These are phyloP conservation scores for Antigone vipio DNA, from an alignment of 2,113 vertebrate species.

Conservation along the genomic window DNA sequence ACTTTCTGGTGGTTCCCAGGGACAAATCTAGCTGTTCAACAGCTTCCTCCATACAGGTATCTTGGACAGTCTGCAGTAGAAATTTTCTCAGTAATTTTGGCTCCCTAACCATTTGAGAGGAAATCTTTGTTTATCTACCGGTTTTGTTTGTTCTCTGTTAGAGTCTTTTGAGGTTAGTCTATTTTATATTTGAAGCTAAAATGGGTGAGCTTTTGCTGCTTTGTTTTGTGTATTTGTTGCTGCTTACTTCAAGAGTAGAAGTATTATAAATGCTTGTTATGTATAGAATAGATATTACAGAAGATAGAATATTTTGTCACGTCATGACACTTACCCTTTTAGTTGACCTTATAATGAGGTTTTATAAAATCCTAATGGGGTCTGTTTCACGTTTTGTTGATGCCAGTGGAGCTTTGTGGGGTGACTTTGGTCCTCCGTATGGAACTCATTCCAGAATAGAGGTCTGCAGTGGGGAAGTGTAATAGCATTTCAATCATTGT, in stretches of 20 bases:
- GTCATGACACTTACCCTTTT: neutral
- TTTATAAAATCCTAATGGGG: neutral
- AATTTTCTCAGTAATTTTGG: neutral
- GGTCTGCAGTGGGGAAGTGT: neutral
- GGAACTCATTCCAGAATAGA: neutral
- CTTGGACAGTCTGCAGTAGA: neutral
- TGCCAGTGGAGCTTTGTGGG: neutral
- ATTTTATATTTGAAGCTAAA: neutral
- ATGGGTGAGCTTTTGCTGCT: neutral
- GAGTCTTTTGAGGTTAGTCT: neutral
- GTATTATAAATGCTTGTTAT: neutral
- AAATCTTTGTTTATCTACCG: neutral
- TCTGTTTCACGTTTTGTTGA: neutral
- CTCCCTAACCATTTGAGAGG: neutral
- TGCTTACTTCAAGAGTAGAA: neutral
- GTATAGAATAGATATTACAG: neutral
- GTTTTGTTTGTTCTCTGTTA: neutral
- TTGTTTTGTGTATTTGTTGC: neutral
- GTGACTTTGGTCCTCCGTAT: neutral
- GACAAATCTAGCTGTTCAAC: neutral
- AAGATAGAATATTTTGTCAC: neutral
- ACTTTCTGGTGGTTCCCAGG: neutral
- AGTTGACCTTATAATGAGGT: neutral
- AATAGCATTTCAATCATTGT: conserved; percentile 14
- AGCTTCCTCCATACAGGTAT: neutral